A percentile compares a stretch with the other conserved stretches of the same genome.
phyloP scores from a whole-genome alignment of 2,888 invertebrate genomes.

The Unio pictorum region DNA sequence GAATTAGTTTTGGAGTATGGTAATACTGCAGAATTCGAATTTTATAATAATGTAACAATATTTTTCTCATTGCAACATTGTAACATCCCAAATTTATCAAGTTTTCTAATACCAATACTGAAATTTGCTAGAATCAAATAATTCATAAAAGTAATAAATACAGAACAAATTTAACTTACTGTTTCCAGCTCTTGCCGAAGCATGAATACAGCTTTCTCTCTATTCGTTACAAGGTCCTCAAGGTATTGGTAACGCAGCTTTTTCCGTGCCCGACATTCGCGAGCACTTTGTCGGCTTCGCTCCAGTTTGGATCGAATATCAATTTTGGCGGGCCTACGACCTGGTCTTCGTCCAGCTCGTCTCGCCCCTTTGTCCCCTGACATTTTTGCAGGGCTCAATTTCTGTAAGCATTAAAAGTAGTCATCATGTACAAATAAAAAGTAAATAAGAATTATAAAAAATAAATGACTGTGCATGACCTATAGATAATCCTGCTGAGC shows the following conservation, averaged over 20 bases:
- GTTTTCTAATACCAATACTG: not conserved
- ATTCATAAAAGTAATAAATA: not conserved
- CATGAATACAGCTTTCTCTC: constrained; percentile 92
- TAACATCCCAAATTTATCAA: too few species aligned
- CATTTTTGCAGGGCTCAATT: constrained; percentile 20
- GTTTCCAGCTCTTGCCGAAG: constrained; percentile 91
- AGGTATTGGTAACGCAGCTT: constrained; percentile 97
- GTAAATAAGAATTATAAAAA: not conserved
- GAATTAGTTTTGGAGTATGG: too few species aligned
- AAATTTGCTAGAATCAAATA: not conserved
- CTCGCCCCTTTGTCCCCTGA: constrained; percentile 42
- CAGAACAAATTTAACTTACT: constrained; percentile 75
- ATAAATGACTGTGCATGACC: not conserved
- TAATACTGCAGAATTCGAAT: too few species aligned
- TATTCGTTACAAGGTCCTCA: constrained; percentile 92
- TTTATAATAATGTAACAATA: too few species aligned
- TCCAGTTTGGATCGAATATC: constrained; percentile 96
- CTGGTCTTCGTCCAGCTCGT: constrained; percentile 73
- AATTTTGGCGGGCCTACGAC: constrained; percentile 88
- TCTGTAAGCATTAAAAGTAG: constrained; percentile 4
- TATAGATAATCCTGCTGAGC: not conserved
- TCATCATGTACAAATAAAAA: not conserved
- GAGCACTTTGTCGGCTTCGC: constrained; percentile 95
- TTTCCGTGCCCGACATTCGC: constrained; percentile 96
- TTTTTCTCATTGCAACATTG: too few species aligned